A percentile compares a stretch with the other conserved stretches of the same genome.
These are phyloP conservation scores for Circaetus gallicus DNA, from an alignment of 2,113 vertebrate species.

Conservation along the genomic window DNA sequence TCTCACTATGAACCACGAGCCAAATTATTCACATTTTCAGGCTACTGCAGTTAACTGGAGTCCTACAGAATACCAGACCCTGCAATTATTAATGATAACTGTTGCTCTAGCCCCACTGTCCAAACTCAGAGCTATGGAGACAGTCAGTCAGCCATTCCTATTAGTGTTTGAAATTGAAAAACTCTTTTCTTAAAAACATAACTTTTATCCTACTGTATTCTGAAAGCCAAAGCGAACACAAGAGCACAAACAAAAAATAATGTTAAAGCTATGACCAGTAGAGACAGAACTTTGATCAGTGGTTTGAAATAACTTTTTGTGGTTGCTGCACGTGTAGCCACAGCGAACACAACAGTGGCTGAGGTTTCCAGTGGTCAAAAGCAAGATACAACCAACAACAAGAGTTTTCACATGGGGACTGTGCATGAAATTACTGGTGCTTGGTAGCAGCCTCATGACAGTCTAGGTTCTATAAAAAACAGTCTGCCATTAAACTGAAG, in stretches of 20 bases:
- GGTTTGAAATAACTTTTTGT: slow-evolving; percentile 18
- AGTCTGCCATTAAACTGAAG: background rate
- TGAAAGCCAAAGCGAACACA: background rate
- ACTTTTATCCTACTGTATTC: background rate
- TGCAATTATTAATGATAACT: background rate
- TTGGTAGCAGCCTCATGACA: background rate
- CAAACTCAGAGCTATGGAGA: background rate
- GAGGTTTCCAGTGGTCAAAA: slow-evolving; percentile 19
- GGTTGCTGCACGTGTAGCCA: slow-evolving; percentile 27
- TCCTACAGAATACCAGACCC: background rate
- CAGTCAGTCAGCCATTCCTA: background rate
- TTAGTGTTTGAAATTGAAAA: background rate
- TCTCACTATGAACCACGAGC: background rate
- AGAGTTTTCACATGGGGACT: background rate
- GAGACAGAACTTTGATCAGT: background rate
- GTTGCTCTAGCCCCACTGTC: background rate
- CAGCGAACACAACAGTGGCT: slow-evolving; percentile 15
- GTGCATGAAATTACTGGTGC: background rate
- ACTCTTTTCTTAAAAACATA: background rate
- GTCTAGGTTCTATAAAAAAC: background rate
- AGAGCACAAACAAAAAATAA: background rate
- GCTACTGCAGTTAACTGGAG: background rate
- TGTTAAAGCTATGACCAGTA: background rate
- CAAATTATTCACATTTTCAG: background rate
- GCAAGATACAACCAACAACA: background rate